Evolutionary conservation across 2,113 vertebrate genomes (phyloP).

Genomic region (Pholis gunnellus): DNA sequence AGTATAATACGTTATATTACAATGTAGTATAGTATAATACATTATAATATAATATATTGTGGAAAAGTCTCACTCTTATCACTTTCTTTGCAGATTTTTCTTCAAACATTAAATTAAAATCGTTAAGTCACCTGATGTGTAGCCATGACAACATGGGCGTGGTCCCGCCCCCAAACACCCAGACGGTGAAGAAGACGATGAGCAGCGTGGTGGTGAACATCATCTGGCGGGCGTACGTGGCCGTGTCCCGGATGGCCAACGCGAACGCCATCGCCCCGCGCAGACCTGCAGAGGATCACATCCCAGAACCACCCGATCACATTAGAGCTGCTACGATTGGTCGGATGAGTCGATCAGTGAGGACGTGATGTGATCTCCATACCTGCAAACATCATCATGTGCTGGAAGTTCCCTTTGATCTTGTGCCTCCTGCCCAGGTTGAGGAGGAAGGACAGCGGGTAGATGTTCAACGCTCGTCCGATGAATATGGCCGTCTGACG

Average conservation of each 20-base stretch:
- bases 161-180: slow-evolving; percentile 97
- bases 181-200: slow-evolving; percentile 98
- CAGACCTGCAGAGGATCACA: slow-evolving; percentile 83
- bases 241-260: slow-evolving; percentile 95
- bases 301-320: not conserved
- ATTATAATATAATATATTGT: too few species aligned
- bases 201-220: slow-evolving; percentile 99
- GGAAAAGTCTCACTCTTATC: too few species aligned
- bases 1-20: too few species aligned
- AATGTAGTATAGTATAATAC: too few species aligned
- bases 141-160: slow-evolving; percentile 98
- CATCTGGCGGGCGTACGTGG: slow-evolving; percentile 95
- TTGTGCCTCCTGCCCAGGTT: slow-evolving; percentile 97
- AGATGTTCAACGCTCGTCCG: slow-evolving; percentile 94
- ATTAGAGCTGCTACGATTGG: not conserved
- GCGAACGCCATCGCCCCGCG: slow-evolving; percentile 98
- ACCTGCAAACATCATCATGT: slow-evolving; percentile 99
- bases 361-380: slow-evolving; percentile 6
- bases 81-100: too few species aligned
- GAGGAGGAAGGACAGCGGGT: slow-evolving; percentile 95
- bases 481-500: slow-evolving; percentile 93
- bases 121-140: slow-evolving; percentile 90
- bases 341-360: not conserved
- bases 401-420: slow-evolving; percentile 96
- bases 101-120: too few species aligned